Evolutionary conservation across 2,113 vertebrate genomes (phyloP).

Genomic region (Danionella cerebrum): DNA sequence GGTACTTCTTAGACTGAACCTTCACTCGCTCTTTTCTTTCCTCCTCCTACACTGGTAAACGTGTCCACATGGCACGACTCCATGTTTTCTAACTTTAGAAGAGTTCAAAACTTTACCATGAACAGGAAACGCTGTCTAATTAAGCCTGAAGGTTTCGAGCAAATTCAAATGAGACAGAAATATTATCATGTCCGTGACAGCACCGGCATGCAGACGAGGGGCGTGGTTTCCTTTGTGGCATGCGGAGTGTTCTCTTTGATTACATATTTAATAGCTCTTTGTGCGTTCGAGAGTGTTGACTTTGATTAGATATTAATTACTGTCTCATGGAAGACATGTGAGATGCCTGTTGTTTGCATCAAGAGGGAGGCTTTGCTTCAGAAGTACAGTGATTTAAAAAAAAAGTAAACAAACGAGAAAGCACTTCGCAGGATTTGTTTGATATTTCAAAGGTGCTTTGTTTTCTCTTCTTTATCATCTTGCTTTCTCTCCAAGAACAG

Average conservation of each 20-base stretch:
- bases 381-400: constrained; percentile 57
- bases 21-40: background rate
- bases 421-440: constrained; percentile 61
- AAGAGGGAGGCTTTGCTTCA: constrained; percentile 54
- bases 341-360: constrained; percentile 50
- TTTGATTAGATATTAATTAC: constrained; percentile 80
- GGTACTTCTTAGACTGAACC: constrained; percentile 53
- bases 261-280: constrained; percentile 74
- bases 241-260: constrained; percentile 66
- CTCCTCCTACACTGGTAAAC: background rate
- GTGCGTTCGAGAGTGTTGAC: constrained; percentile 67
- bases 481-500: constrained; percentile 65
- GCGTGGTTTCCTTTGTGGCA: constrained; percentile 62
- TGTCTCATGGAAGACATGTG: constrained; percentile 60
- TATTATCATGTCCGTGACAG: constrained; percentile 62
- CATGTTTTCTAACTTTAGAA: constrained; percentile 3
- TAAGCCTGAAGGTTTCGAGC: constrained; percentile 47
- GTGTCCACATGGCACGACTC: background rate
- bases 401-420: constrained; percentile 47
- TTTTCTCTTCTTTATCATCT: constrained; percentile 57
- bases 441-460: constrained; percentile 47
- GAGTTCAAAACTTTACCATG: constrained; percentile 41
- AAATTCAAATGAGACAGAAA: constrained; percentile 34
- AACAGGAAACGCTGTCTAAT: constrained; percentile 55
- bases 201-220: constrained; percentile 56